Base-by-base conservation (phyloP, 2,113 vertebrate species). In the Illadopsis cleaveri region DNA sequence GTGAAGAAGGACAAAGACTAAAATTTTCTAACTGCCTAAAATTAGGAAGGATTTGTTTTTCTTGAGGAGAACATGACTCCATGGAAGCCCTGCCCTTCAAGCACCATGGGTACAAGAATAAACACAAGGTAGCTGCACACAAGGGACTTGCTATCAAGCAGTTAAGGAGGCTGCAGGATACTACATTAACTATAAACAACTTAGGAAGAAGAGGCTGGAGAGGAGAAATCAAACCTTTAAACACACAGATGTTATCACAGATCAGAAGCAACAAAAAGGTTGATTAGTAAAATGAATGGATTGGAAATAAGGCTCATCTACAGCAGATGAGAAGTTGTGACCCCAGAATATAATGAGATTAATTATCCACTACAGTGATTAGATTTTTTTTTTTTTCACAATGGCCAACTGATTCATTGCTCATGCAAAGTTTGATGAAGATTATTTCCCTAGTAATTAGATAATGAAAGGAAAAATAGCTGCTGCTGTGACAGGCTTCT, bases 401-500 rank as follows among this genome's bases (percentile, higher is more conserved):
- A 9, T 44, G 51, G 42, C 14, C 22, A 90, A 37, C 61, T 73
- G 64, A 89, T 75, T 89, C 51, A 84, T 61, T 81, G 60, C 31
- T 88, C 40, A 18, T 88, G 51, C 64, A 90, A 78, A 77, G 18
- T 66, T 51, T 86, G 48, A 93, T 54, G 87, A 82, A 88, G 51
- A 77, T 51, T 35, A 71, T 93, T 90, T 92, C 56, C 72, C 48
- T 86, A 77, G 68, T 71, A 90, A 85, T 86, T 37, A 84, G 76
- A 88, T 70, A 92, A 77, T 0, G 1, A 81, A 85, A 82, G 68
- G 68, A 69, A 80, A 92, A 94, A 73, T 62, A 57, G 71, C 92
- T 86, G 90, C 93, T 94, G 85, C 90, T 95, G 85, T 90, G 69
- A 48, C 37, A 86, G 69, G 33, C 61, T 71, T 82, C 65, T 33